Percentiles rank a stretch among this genome's conserved stretches.
Conservation (phyloP, 2,797 vertebrate species). For the Ambastaia sidthimunki region DNA sequence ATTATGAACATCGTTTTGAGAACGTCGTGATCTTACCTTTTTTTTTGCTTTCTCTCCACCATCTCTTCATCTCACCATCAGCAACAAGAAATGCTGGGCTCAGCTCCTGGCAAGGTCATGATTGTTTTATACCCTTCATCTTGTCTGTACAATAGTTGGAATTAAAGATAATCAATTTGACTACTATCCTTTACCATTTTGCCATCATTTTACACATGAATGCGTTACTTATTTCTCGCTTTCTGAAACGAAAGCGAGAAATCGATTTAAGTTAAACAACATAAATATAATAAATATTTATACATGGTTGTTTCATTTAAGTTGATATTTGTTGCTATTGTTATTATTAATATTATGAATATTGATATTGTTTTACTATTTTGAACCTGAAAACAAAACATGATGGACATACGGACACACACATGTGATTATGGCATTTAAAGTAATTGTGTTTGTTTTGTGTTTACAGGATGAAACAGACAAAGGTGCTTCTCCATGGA, state of each 20-base stretch:
- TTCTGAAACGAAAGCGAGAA: too few relatives aligned
- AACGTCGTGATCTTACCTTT: neutral
- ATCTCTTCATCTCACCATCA: constrained; percentile 53
- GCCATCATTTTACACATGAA: neutral
- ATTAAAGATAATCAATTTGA: neutral
- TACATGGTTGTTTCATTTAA: too few relatives aligned
- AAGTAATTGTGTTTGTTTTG: constrained; percentile 23
- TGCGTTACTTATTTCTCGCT: too few relatives aligned
- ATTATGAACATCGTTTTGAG: neutral
- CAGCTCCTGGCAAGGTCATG: constrained; percentile 76
- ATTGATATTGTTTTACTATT: too few relatives aligned
- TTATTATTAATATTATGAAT: too few relatives aligned
- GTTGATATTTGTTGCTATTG: too few relatives aligned
- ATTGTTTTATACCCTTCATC: constrained; percentile 20
- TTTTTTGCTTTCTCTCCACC: constrained; percentile 1
- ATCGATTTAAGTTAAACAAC: too few relatives aligned
- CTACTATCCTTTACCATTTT: neutral
- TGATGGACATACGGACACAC: neutral
- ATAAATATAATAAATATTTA: too few relatives aligned
- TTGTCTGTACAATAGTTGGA: neutral
- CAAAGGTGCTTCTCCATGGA: constrained; percentile 96
- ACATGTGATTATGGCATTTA: neutral
- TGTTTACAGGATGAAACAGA: constrained; percentile 89
- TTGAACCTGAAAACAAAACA: neutral
- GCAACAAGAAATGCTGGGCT: constrained; percentile 77